Evolutionary conservation across 2,113 vertebrate species (phyloP).

Genomic region (Delphinapterus leucas): DNA sequence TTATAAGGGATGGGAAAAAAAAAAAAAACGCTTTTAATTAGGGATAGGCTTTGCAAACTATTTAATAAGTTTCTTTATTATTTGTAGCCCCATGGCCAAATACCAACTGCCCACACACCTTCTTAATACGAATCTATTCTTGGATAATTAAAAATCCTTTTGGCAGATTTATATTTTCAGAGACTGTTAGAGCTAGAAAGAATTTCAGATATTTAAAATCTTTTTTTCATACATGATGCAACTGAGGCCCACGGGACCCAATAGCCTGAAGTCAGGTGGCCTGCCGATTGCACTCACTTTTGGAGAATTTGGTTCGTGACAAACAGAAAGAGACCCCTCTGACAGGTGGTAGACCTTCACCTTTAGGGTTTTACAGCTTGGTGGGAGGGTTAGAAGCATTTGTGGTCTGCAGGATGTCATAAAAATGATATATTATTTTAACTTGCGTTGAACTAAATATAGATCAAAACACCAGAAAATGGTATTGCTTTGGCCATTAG

Average conservation of each 20-base stretch:
- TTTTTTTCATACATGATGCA: background rate
- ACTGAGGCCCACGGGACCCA: background rate
- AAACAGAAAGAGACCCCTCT: background rate
- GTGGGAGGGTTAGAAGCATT: background rate
- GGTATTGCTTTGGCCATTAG: background rate
- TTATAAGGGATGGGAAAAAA: background rate
- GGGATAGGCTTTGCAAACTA: slow-evolving; percentile 17
- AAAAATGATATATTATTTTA: background rate
- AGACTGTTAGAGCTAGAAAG: background rate
- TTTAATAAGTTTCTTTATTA: slow-evolving; percentile 49
- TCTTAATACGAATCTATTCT: slow-evolving; percentile 27
- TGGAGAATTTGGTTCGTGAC: background rate
- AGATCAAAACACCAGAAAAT: background rate
- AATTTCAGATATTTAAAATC: slow-evolving; percentile 15
- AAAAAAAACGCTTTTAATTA: slow-evolving; percentile 47
- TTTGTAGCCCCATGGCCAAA: slow-evolving; percentile 49
- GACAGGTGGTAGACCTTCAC: background rate
- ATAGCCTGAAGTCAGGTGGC: background rate
- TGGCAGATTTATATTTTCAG: background rate
- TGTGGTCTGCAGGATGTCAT: background rate
- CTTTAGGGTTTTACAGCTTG: background rate
- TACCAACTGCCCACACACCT: slow-evolving; percentile 34
- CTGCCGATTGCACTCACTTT: background rate
- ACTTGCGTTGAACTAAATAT: background rate
- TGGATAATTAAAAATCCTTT: slow-evolving; percentile 54